Evolutionary conservation across 2,888 invertebrate genomes (phyloP).

Genomic region (Monochamus alternatus): DNA sequence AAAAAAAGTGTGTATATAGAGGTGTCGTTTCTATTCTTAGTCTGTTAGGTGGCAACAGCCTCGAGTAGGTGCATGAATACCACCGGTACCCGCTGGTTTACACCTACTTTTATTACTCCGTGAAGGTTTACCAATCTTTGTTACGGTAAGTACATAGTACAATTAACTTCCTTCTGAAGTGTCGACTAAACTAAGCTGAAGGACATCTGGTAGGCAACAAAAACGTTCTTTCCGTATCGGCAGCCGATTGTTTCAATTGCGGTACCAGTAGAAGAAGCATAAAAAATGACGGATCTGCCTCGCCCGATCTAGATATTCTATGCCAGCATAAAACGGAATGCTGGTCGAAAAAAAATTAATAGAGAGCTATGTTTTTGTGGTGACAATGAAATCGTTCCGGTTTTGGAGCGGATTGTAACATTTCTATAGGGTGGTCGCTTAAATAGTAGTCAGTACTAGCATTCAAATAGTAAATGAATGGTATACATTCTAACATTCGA

Average conservation of each 20-base stretch:
- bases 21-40: no score
- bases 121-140: constrained; percentile 33
- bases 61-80: background rate
- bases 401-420: no score
- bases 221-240: constrained; percentile 15
- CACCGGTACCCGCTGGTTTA: constrained; percentile 11
- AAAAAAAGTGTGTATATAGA: no score
- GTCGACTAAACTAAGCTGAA: constrained; percentile 27
- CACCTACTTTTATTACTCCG: constrained; percentile 25
- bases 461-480: no score
- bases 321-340: background rate
- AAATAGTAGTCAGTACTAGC: no score
- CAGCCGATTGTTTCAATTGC: constrained; percentile 1
- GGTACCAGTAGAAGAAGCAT: background rate
- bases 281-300: constrained; percentile 6
- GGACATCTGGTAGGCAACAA: constrained; percentile 25
- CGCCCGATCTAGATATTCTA: background rate
- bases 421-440: no score
- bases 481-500: no score
- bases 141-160: constrained; percentile 15
- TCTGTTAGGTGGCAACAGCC: constrained; percentile 1
- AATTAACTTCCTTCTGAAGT: constrained; percentile 29
- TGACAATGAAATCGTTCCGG: no score
- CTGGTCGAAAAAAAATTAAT: background rate
- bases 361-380: background rate